Conservation (phyloP, 2,888 invertebrate genomes). For the Sthenelais limicola region DNA sequence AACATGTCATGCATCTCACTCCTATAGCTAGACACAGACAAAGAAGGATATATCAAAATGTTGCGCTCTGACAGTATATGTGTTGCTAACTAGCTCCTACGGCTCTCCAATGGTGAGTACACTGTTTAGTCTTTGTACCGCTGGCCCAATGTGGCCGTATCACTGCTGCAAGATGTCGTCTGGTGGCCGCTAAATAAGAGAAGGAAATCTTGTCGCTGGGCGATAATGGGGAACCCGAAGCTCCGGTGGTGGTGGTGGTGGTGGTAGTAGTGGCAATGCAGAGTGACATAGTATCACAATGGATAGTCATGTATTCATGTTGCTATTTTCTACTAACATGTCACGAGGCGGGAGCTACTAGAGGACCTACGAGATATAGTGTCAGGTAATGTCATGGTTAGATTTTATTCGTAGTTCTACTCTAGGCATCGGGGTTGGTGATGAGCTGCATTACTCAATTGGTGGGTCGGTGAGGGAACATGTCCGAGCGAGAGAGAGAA, state of each 20-base stretch:
- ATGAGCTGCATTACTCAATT: no score
- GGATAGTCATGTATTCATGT: slow-evolving; percentile 7
- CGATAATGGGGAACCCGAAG: slow-evolving; percentile 23
- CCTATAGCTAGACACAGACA: not conserved
- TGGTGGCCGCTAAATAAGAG: not conserved
- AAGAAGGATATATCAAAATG: slow-evolving; percentile 28
- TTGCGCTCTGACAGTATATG: slow-evolving; percentile 1
- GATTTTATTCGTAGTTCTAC: no score
- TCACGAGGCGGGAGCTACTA: no score
- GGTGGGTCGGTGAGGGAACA: slow-evolving; percentile 1
- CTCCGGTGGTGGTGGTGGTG: slow-evolving; percentile 17
- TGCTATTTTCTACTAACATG: no score
- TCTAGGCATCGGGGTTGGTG: no score
- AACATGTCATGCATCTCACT: slow-evolving; percentile 37
- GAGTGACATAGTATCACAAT: slow-evolving; percentile 26
- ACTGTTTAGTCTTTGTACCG: slow-evolving; percentile 5
- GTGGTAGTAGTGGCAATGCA: no score
- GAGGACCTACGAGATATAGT: no score
- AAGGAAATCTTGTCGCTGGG: slow-evolving; percentile 7
- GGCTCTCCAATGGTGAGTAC: slow-evolving; percentile 25
- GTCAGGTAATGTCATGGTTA: no score
- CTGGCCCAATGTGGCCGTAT: not conserved
- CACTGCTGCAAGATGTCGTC: not conserved
- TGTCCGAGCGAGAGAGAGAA: not conserved
- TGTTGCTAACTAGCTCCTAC: not conserved